Evolutionary conservation across 2,113 vertebrate genomes (phyloP), one percentile per base, ranked within the genome.

Genomic region (Polypterus senegalus): DNA sequence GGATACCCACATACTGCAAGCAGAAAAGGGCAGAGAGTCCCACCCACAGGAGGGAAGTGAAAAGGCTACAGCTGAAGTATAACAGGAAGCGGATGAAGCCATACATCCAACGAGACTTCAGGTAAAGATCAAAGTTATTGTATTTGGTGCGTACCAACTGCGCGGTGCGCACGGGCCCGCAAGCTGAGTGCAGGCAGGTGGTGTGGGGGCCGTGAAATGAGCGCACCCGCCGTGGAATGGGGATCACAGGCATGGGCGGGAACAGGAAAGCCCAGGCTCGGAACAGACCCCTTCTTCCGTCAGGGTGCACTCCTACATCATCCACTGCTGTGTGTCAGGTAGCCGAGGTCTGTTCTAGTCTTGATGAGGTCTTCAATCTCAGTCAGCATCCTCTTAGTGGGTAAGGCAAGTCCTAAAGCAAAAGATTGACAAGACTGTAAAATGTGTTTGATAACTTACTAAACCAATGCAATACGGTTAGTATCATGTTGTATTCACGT

Each of bases 191-290:
- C 86, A 97, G 89, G 86, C 95, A 97, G 68, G 90, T 96, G 61
- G 91, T 93, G 84, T 98, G 94, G 72, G 93, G 95, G 73, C 93
- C 92, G 66, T 96, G 94, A 83, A 97, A 98, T 62, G 94, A 97
- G 68, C 95, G 93, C 81, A 90, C 94, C 80, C 93, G 88, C 64
- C 94, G 88, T 65, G 95, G 95, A 67, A 98, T 98, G 79, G 95
- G 95, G 82, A 98, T 93, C 72, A 98, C 87, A 82, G 95, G 94
- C 95, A 98, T 97, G 73, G 88, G 84, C 81, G 79, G 78, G 78
- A 75, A 70, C 73, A 75, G 9, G 61, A 69, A 79, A 82, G 75
- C 75, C 69, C 72, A 68, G 66, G 65, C 65, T 45, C 75, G 67
- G 68, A 73, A 59, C 75, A 62, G 76, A 73, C 68, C 70, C 48